These are phyloP conservation scores for Sesia apiformis DNA, from an alignment of 2,888 invertebrate species.

Conservation along the genomic window DNA sequence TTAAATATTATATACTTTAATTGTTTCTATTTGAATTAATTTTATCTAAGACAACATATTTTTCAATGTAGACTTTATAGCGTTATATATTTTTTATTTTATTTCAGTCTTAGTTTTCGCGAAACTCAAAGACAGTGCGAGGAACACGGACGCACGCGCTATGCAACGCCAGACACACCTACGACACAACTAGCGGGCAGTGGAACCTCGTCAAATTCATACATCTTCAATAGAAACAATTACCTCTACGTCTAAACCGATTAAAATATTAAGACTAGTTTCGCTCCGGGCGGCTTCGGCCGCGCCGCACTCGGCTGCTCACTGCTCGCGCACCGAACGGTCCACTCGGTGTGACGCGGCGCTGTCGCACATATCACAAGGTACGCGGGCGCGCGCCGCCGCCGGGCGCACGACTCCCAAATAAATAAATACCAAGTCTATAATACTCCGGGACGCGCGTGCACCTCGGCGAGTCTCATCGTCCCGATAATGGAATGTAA, in stretches of 20 bases:
- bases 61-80: constrained; percentile 67
- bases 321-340: constrained; percentile 14
- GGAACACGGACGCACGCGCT: constrained; percentile 45
- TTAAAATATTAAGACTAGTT: constrained; percentile 45
- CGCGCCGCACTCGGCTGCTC: constrained; percentile 15
- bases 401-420: constrained; percentile 32
- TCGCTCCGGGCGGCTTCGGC: constrained; percentile 19
- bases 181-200: constrained; percentile 36
- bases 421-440: constrained; percentile 71
- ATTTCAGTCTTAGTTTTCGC: constrained; percentile 73
- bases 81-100: constrained; percentile 65
- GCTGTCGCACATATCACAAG: constrained; percentile 35
- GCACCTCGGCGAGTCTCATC: constrained; percentile 47
- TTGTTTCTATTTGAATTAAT: constrained; percentile 70
- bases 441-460: constrained; percentile 59
- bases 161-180: constrained; percentile 31
- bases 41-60: constrained; percentile 69
- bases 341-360: constrained; percentile 21
- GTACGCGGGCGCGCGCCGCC: constrained; percentile 21
- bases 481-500: constrained; percentile 72
- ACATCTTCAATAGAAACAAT: constrained; percentile 43
- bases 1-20: constrained; percentile 68
- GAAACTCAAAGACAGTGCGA: constrained; percentile 63
- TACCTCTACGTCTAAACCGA: constrained; percentile 37
- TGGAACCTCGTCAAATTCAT: constrained; percentile 34